Conservation (phyloP, 2,113 vertebrate species). For the Donacobius atricapilla region DNA sequence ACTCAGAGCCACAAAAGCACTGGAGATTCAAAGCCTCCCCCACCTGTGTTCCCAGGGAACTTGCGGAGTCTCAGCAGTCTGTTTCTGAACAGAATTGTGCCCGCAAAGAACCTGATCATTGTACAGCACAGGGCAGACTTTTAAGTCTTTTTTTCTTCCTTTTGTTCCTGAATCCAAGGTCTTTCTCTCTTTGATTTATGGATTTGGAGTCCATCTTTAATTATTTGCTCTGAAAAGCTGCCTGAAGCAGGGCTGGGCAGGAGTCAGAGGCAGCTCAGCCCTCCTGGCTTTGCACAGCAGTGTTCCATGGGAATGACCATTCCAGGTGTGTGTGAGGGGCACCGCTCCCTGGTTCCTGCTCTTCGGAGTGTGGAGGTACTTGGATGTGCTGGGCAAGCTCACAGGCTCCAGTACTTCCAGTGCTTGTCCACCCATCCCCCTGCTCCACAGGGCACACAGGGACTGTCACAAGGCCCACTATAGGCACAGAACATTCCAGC, state of each 20-base stretch:
- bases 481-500: background rate
- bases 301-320: background rate
- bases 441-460: background rate
- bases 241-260: background rate
- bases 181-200: constrained; percentile 30
- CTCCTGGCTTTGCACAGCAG: background rate
- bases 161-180: background rate
- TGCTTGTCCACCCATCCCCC: background rate
- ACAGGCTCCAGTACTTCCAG: fast-evolving
- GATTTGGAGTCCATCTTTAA: constrained; percentile 27
- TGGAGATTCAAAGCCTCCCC: background rate
- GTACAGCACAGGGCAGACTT: background rate
- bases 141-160: background rate
- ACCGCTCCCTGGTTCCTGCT: background rate
- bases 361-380: fast-evolving
- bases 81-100: background rate
- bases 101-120: background rate
- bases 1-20: background rate
- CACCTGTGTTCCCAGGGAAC: background rate
- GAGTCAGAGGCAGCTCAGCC: background rate
- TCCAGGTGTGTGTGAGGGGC: background rate
- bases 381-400: background rate
- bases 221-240: background rate
- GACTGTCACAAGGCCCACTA: background rate
- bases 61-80: background rate